Conservation (phyloP, 1,140 invertebrate genomes). For the Conus betulinus region DNA sequence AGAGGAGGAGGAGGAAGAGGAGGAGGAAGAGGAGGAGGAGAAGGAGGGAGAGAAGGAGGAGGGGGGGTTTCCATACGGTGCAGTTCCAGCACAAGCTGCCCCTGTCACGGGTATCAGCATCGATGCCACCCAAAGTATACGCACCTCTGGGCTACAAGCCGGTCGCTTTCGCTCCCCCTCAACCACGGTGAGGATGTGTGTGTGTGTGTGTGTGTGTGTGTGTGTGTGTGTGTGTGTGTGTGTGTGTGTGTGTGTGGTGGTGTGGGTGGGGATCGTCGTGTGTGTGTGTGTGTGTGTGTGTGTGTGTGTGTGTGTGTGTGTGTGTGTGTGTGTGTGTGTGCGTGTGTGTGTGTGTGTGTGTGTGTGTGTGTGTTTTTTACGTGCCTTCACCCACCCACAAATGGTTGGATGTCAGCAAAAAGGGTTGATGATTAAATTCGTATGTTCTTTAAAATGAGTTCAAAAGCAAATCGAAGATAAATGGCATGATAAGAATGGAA, state of each 20-base stretch:
- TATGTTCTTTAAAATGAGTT: no score
- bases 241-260: not conserved
- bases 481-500: no score
- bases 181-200: not conserved
- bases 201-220: constrained; percentile 1
- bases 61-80: not conserved
- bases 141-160: constrained; percentile 24
- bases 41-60: no score
- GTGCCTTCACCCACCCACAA: no score
- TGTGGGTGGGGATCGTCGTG: not conserved
- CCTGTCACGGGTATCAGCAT: no score
- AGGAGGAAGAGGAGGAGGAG: not conserved
- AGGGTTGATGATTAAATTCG: no score
- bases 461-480: no score
- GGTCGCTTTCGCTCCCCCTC: constrained; percentile 2
- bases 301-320: not conserved
- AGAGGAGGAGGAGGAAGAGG: no score
- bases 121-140: constrained; percentile 23
- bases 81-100: not conserved
- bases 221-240: not conserved
- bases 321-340: no score
- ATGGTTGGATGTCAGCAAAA: no score
- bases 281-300: constrained; percentile 22
- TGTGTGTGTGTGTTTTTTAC: no score
- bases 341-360: no score